phyloP scores from a whole-genome alignment of 2,888 invertebrate species.

The Pseudococcus jackbeardsleyi region DNA sequence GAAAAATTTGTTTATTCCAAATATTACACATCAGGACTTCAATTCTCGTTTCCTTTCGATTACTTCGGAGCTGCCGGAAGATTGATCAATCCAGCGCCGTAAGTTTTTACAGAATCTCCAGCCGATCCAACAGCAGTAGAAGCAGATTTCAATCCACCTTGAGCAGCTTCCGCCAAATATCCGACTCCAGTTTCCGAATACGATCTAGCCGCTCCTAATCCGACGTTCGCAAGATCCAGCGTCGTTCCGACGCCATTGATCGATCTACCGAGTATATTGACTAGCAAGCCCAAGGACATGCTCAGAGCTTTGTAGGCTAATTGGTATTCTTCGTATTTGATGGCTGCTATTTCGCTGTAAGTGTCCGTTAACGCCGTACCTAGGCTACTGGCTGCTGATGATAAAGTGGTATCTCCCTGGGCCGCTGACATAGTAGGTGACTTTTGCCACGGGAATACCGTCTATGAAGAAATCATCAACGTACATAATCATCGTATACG shows the following conservation, averaged over 20 bases:
- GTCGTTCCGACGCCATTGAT: background rate
- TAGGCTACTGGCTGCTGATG: background rate
- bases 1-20: too few relatives aligned
- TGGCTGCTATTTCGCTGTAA: background rate
- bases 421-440: background rate
- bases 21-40: too few relatives aligned
- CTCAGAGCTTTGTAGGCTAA: background rate
- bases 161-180: background rate
- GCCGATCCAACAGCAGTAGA: background rate
- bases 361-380: background rate
- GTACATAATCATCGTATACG: background rate
- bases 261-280: conserved; percentile 3
- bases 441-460: background rate
- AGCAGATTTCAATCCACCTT: background rate
- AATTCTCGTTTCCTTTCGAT: too few relatives aligned
- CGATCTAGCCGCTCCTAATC: background rate
- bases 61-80: background rate
- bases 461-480: background rate
- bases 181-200: background rate
- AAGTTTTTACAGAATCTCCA: background rate
- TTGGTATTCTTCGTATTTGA: conserved; percentile 30
- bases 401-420: background rate
- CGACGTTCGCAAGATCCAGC: background rate
- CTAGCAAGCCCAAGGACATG: background rate
- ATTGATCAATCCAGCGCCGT: background rate